Conservation (phyloP, 2,797 vertebrate species). For the Pangasius sanitwongsei region DNA sequence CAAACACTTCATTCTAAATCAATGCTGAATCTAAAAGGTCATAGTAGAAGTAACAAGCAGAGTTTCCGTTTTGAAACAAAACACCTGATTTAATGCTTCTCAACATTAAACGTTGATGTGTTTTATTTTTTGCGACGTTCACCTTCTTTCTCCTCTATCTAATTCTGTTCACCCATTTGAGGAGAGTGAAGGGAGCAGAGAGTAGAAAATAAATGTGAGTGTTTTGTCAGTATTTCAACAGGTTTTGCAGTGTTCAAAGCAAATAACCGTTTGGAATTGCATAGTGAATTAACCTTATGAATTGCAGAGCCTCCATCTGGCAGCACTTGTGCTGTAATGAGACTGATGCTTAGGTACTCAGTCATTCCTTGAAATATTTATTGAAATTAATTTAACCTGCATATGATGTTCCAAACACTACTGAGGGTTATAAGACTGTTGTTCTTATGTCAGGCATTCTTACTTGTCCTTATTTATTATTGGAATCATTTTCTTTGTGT, state of each 20-base stretch:
- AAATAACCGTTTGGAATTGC: constrained; percentile 14
- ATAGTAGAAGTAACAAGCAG: constrained; percentile 8
- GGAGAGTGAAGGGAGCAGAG: not conserved
- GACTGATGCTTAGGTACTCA: constrained; percentile 14
- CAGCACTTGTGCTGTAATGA: constrained; percentile 24
- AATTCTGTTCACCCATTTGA: not conserved
- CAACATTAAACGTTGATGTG: not conserved
- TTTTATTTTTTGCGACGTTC: not conserved
- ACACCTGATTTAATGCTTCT: constrained; percentile 4
- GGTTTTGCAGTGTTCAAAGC: not conserved
- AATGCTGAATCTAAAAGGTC: constrained; percentile 30
- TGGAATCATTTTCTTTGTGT: not conserved
- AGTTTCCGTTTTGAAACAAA: constrained; percentile 5
- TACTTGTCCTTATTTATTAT: not conserved
- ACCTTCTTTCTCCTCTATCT: not conserved
- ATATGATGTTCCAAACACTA: not conserved
- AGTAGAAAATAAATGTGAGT: not conserved
- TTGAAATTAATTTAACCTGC: constrained; percentile 1
- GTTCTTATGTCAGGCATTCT: not conserved
- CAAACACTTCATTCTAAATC: constrained; percentile 42
- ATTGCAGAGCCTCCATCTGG: constrained; percentile 25
- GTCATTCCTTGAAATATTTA: constrained; percentile 25
- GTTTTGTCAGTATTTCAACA: not conserved
- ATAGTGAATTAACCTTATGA: constrained; percentile 19
- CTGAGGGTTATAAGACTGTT: not conserved